Evolutionary conservation across 1,140 invertebrate species (phyloP).

Genomic region (Mactra quadrangularis): DNA sequence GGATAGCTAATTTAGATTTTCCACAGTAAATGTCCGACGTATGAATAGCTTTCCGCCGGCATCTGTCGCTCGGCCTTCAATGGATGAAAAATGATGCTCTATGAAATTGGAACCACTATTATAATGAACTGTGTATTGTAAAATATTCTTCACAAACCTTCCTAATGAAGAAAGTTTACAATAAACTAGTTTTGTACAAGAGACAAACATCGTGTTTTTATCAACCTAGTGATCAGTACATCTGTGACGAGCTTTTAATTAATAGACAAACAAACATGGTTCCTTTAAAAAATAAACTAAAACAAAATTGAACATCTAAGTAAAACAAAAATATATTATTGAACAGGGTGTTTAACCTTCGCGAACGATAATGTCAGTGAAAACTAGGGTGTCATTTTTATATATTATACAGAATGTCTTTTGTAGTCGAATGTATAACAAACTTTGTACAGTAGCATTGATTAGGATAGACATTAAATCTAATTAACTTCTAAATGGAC

Average conservation of each 20-base stretch:
- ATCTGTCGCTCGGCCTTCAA: slow-evolving; percentile 19
- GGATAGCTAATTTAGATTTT: slow-evolving; percentile 5
- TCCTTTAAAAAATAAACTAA: too few species aligned
- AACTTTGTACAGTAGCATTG: too few species aligned
- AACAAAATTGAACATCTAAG: too few species aligned
- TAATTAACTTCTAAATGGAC: too few species aligned
- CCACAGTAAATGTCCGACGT: neutral
- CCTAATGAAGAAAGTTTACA: slow-evolving; percentile 9
- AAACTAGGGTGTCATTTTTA: too few species aligned
- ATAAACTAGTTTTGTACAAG: slow-evolving; percentile 5
- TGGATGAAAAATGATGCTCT: slow-evolving; percentile 17
- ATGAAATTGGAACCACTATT: slow-evolving; percentile 6
- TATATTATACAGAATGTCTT: too few species aligned
- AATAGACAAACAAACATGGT: neutral
- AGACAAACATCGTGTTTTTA: slow-evolving; percentile 7
- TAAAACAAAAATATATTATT: too few species aligned
- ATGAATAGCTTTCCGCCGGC: neutral
- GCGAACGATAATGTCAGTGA: too few species aligned
- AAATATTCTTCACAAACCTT: neutral
- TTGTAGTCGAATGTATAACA: too few species aligned
- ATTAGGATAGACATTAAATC: too few species aligned
- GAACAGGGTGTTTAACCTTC: too few species aligned
- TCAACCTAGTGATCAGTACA: neutral
- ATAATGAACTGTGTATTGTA: slow-evolving; percentile 24
- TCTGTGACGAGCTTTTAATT: slow-evolving; percentile 23